Evolutionary conservation across 2,797 vertebrate genomes (phyloP).

Genomic region (Gobionotothen gibberifrons): DNA sequence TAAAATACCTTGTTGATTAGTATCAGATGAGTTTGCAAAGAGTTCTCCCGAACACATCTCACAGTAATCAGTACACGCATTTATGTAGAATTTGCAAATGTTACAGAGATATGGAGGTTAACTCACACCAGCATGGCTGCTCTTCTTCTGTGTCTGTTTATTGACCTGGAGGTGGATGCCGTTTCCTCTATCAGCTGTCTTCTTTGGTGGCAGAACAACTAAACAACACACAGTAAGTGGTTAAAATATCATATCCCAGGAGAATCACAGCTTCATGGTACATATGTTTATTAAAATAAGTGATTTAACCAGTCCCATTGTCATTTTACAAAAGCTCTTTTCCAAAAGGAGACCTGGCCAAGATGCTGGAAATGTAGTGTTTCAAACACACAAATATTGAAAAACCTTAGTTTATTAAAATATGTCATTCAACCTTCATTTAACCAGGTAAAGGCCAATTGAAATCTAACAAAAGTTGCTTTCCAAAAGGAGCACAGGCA

Average conservation of each 20-base stretch:
- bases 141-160: slow-evolving; percentile 43
- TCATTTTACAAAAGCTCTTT: no score
- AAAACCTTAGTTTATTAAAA: no score
- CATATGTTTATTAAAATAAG: not conserved
- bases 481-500: no score
- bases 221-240: slow-evolving; percentile 23
- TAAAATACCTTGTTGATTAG: not conserved
- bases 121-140: slow-evolving; percentile 51
- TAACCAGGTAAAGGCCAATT: no score
- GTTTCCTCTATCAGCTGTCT: slow-evolving; percentile 5
- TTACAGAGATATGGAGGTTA: not conserved
- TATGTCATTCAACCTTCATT: no score
- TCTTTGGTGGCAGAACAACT: slow-evolving; percentile 56
- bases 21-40: not conserved
- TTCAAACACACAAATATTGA: no score
- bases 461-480: no score
- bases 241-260: not conserved
- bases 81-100: not conserved
- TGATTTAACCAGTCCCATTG: no score
- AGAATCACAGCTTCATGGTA: not conserved
- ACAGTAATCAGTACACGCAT: not conserved
- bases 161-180: slow-evolving; percentile 15
- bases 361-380: no score
- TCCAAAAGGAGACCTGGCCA: no score
- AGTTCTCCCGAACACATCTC: not conserved